Evolutionary conservation across 1,140 invertebrate species (phyloP), one percentile per base, ranked within the genome.

Genomic region (Bombyx mandarina): DNA sequence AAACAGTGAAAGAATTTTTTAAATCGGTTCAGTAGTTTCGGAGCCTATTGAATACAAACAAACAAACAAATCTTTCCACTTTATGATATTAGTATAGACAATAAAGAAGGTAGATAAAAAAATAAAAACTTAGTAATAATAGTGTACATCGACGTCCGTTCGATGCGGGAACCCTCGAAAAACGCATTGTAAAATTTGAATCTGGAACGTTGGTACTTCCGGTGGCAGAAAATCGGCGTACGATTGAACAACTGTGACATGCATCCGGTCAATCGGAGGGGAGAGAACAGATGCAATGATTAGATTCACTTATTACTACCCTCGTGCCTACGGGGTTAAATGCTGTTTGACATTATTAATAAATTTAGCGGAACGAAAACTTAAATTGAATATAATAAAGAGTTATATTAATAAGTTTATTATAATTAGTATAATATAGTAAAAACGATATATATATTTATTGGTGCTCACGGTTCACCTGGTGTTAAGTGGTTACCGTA

Each of bases 161-260:
- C 60, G 61, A 62, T 53, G 56, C 52, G 60, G 46, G 45, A 43
- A 43, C 49, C 42, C 61, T 26, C 60, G 47, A 46, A 55, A 57
- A 58, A n/a, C 51, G 52, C 51, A 56, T 63, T 63, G 82, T 82
- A 68, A 81, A 85, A 81, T 85, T 85, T 82, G 79, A 82, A 86
- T 86, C 78, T 81, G 76, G 82, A 79, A 81, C 80, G 75, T 81
- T 82, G 69, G 62, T 68, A 82, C 79, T 82, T 86, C 82, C 82
- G 82, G 82, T 83, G 72, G 79, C 78, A 82, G 82, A 86, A 86
- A 86, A 86, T 86, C 80, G 78, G 71, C 69, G 75, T 70, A 78
- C 76, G 69, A 62, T 73, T 80, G 73, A 82, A 86, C 81, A 84
- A 83, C 79, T 82, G 81, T 77, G 73, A 67, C 71, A 68, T 69